Evolutionary conservation across 2,797 vertebrate species (phyloP).

Genomic region (Cynodonichthys magdalenae): DNA sequence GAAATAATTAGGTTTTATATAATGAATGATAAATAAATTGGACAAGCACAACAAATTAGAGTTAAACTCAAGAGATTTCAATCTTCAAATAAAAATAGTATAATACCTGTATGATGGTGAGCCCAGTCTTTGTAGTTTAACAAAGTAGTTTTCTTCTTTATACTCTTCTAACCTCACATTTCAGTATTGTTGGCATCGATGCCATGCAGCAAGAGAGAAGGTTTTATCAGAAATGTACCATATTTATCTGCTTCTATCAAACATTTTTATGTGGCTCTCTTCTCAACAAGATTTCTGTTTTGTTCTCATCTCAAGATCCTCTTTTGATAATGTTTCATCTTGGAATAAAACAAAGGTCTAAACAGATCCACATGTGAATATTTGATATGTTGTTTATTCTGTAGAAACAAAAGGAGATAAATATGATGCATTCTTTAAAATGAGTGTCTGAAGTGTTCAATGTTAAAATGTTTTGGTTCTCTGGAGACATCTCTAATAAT

Average conservation of each 20-base stretch:
- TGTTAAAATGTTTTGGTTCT: constrained; percentile 1
- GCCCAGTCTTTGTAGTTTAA: constrained; percentile 70
- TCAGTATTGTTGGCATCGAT: constrained; percentile 41
- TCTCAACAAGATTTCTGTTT: constrained; percentile 58
- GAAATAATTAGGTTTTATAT: not conserved
- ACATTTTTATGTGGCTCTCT: constrained; percentile 53
- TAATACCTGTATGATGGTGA: constrained; percentile 68
- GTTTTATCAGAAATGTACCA: constrained; percentile 56
- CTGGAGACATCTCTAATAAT: not conserved
- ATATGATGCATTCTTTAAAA: constrained; percentile 60
- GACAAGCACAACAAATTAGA: not conserved
- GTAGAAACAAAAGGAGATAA: constrained; percentile 37
- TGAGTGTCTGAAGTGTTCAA: not conserved
- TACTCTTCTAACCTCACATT: constrained; percentile 55
- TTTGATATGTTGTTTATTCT: constrained; percentile 41
- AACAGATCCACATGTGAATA: constrained; percentile 47
- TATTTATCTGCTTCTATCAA: constrained; percentile 59
- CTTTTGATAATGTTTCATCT: constrained; percentile 22
- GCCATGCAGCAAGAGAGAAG: constrained; percentile 45
- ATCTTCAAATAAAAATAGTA: not conserved
- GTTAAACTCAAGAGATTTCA: not conserved
- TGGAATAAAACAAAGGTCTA: constrained; percentile 68
- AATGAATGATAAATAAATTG: not conserved
- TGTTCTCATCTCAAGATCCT: constrained; percentile 61
- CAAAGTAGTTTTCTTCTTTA: constrained; percentile 36